Percentiles rank a stretch among this genome's conserved stretches.
Evolutionary conservation across 2,113 vertebrate genomes (phyloP).

Genomic region (Xiphorhynchus elegans): DNA sequence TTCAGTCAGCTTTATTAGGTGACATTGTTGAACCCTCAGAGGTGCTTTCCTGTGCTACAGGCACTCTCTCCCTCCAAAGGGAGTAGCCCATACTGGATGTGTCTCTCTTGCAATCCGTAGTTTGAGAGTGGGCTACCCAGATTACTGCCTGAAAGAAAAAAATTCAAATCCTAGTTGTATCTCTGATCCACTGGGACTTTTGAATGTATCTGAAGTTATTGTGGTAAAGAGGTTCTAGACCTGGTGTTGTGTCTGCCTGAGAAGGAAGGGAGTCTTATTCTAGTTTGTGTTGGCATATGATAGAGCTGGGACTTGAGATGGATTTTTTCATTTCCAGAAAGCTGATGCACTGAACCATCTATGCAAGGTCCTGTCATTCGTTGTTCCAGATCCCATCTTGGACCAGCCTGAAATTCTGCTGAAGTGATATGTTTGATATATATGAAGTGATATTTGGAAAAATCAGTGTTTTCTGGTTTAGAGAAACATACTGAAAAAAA

Average conservation of each 20-base stretch:
- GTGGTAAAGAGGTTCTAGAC: neutral
- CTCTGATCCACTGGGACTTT: neutral
- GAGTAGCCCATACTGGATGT: neutral
- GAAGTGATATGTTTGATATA: neutral
- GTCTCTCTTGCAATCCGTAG: rapidly evolving
- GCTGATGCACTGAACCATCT: neutral
- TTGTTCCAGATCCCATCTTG: neutral
- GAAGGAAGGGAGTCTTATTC: neutral
- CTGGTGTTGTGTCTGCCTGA: rapidly evolving
- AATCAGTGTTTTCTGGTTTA: neutral
- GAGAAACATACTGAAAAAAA: neutral
- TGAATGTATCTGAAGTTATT: neutral
- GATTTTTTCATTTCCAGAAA: neutral
- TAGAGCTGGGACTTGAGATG: neutral
- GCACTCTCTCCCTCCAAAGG: rapidly evolving
- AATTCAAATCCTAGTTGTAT: neutral
- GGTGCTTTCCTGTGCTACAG: rapidly evolving
- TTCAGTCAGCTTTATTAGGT: neutral
- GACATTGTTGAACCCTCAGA: neutral
- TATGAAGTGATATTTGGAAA: neutral
- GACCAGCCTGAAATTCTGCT: neutral
- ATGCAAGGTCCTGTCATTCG: neutral
- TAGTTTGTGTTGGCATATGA: neutral
- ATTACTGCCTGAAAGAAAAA: neutral
- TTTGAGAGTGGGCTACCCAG: neutral